Conservation (phyloP, 2,113 vertebrate species). For the Rissa tridactyla region DNA sequence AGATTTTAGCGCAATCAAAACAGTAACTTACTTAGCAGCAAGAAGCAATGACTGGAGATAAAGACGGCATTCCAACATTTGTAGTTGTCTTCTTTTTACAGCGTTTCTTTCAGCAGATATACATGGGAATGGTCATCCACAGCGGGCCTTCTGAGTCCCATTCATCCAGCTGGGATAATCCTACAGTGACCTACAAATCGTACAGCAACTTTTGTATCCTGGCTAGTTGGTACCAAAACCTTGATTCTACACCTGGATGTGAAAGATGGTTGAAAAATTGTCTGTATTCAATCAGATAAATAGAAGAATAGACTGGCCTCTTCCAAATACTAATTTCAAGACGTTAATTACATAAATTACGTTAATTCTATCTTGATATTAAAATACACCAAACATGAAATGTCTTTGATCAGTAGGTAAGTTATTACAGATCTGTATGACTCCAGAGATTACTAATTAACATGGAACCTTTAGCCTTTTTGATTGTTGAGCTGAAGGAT, state of each 20-base stretch:
- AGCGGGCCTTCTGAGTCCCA: neutral
- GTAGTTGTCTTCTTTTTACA: neutral
- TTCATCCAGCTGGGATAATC: neutral
- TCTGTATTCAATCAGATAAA: neutral
- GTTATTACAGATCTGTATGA: neutral
- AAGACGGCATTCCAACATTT: neutral
- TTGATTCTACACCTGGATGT: neutral
- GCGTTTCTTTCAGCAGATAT: neutral
- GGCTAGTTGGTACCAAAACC: neutral
- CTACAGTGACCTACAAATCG: neutral
- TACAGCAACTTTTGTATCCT: neutral
- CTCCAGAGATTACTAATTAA: conserved; percentile 7
- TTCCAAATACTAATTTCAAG: neutral
- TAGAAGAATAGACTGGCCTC: neutral
- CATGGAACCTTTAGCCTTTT: neutral
- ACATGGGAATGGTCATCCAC: neutral
- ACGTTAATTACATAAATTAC: neutral
- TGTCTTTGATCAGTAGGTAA: neutral
- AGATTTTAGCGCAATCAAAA: neutral
- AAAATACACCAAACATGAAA: neutral
- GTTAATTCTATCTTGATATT: conserved; percentile 17
- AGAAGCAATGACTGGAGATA: neutral
- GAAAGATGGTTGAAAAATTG: neutral
- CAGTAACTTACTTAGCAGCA: neutral
- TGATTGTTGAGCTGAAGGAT: neutral